Percentiles rank a stretch among this genome's conserved stretches.
Conservation (phyloP, 1,140 invertebrate species). For the Polypedilum vanderplanki region DNA sequence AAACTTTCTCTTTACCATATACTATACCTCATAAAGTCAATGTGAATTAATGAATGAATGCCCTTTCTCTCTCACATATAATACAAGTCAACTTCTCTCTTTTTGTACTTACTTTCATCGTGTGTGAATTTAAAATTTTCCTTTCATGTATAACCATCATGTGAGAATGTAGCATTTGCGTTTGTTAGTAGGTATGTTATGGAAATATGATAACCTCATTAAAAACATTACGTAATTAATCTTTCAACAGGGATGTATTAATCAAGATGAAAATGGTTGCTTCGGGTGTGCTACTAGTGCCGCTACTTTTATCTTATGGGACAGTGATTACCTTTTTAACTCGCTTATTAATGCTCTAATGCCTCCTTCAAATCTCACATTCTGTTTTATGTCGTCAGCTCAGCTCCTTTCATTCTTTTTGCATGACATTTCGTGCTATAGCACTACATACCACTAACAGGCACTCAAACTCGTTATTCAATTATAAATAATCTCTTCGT, state of each 20-base stretch:
- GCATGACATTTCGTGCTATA: neutral
- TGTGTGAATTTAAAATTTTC: neutral
- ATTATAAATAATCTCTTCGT: conserved; percentile 23
- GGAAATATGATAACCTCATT: conserved; percentile 27
- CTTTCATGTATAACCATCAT: neutral
- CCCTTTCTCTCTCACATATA: too few species aligned
- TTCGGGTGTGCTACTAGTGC: neutral
- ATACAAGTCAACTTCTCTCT: neutral
- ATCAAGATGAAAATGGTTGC: neutral
- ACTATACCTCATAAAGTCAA: too few species aligned
- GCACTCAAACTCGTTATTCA: conserved; percentile 14
- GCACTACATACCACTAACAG: neutral
- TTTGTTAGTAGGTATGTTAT: neutral
- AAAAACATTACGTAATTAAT: conserved; percentile 23
- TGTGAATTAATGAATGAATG: too few species aligned
- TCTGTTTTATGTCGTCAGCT: neutral
- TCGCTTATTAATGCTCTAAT: neutral
- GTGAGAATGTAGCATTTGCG: neutral
- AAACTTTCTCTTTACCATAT: too few species aligned
- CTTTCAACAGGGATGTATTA: conserved; percentile 29
- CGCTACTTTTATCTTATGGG: neutral
- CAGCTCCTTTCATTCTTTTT: neutral
- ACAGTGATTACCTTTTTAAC: conserved; percentile 12
- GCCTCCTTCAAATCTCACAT: neutral
- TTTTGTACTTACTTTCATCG: neutral